Base-by-base conservation (phyloP, 2,888 invertebrate genomes). In the Leucozona laternaria region DNA sequence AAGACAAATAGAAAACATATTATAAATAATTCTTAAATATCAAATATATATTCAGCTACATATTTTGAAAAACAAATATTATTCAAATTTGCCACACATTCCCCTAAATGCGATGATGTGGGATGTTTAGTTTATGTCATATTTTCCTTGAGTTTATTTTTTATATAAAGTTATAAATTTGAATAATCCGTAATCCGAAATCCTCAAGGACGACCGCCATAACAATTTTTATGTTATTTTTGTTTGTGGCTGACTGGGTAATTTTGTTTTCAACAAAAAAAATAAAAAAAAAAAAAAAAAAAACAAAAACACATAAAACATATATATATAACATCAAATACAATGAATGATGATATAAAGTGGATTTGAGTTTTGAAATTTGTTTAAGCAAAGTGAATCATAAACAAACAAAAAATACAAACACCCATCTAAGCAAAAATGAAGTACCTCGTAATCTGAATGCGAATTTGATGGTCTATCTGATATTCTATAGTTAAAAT, bases 171-270 rank as follows among this genome's bases (percentile, higher is more conserved):
- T 84, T 84, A 75, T 28, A 84, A 84, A 84, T 85, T 85, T 81
- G 85, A 85, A 85, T 85, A 85, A 85, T 85, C 85, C 77, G 5
- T 85, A 85, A 85, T 85, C 85, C 77, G 5, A 77, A 85, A 73
- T 81, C 77, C 85, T 81, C 53, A 62, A 85, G 84, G 81, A 85
- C 68, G 81, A 85, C 68, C 57, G 60, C 68, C 77, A 68, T 78
- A 85, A 78, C 72, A 77, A 57, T 81, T 81, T 81, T 85, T 85
- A 80, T 84, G 71, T 48, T 71, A 77, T 77, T 77, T 68, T 25
- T 80, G 76, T 85, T 85, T 85, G 77, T 85, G 77, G 66, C 75
- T 75, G 79, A 79, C 62, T 84, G 20, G 53, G 60, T 53, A 40
- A 34, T 25, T 73, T 40, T 55, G 50, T 22, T 4, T 2, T 4